Evolutionary conservation across 2,888 invertebrate genomes (phyloP).

Genomic region (Phlogophora meticulosa): DNA sequence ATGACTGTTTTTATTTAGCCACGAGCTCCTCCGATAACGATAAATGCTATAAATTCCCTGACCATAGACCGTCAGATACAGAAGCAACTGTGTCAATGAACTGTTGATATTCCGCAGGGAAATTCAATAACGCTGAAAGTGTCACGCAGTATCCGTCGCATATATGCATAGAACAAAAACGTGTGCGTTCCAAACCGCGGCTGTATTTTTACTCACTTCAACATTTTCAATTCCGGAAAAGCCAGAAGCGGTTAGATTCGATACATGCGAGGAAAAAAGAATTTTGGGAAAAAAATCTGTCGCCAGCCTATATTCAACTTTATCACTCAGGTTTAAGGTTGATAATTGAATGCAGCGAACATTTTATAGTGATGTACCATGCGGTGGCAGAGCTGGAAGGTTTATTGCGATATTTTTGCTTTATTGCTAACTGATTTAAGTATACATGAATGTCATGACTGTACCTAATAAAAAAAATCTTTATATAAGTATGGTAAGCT

Average conservation of each 20-base stretch:
- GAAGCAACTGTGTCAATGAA: constrained; percentile 30
- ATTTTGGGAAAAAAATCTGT: constrained; percentile 26
- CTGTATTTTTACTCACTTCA: constrained; percentile 58
- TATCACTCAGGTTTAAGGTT: neutral
- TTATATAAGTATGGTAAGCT: no score
- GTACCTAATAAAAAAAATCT: constrained; percentile 29
- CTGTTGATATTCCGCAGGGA: constrained; percentile 21
- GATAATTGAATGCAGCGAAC: constrained; percentile 19
- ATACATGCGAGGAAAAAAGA: constrained; percentile 34
- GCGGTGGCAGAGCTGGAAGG: constrained; percentile 20
- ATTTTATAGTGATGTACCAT: constrained; percentile 42
- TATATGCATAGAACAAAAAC: constrained; percentile 63
- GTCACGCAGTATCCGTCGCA: constrained; percentile 30
- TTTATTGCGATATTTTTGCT: constrained; percentile 43
- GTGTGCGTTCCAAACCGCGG: constrained; percentile 30
- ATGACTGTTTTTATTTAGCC: no score
- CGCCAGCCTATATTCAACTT: constrained; percentile 4
- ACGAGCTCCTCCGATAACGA: no score
- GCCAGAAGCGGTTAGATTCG: constrained; percentile 39
- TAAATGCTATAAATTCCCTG: neutral
- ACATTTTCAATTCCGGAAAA: constrained; percentile 57
- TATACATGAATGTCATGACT: constrained; percentile 46
- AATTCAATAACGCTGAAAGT: constrained; percentile 64
- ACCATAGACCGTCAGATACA: neutral
- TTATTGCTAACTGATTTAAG: constrained; percentile 43